Evolutionary conservation across 2,113 vertebrate genomes (phyloP).

Genomic region (Colius striatus): DNA sequence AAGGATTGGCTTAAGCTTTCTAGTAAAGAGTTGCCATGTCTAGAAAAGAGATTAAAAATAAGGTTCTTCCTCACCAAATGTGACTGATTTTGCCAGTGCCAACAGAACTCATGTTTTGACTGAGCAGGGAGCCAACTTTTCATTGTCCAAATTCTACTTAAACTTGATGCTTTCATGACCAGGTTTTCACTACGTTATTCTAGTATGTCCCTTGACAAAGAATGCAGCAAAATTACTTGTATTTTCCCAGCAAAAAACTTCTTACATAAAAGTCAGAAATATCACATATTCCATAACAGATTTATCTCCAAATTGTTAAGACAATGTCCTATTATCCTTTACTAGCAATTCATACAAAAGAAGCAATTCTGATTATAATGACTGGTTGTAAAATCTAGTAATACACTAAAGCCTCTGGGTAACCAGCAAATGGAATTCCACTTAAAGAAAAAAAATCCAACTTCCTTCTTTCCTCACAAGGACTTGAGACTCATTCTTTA

Average conservation of each 20-base stretch:
- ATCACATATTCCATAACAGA: neutral
- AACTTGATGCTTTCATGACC: neutral
- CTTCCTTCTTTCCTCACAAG: neutral
- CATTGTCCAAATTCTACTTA: neutral
- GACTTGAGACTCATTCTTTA: neutral
- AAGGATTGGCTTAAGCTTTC: neutral
- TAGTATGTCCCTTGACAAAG: neutral
- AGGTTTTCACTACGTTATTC: neutral
- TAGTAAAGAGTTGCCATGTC: neutral
- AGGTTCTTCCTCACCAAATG: neutral
- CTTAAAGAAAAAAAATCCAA: neutral
- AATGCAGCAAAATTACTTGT: neutral
- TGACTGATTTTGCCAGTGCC: neutral
- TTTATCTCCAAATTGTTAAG: neutral
- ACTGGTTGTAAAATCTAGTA: neutral
- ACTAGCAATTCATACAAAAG: neutral
- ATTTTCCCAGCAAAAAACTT: neutral
- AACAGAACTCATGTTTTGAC: neutral
- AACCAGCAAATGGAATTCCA: neutral
- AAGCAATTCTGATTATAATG: neutral
- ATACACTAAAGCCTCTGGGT: neutral
- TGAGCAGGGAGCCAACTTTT: rapidly evolving
- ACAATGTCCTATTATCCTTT: neutral
- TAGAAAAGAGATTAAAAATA: neutral
- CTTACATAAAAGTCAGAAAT: neutral